Percentiles rank a stretch among this genome's conserved stretches.
phyloP scores from a whole-genome alignment of 2,797 vertebrate genomes.

The Leptoclinus maculatus region DNA sequence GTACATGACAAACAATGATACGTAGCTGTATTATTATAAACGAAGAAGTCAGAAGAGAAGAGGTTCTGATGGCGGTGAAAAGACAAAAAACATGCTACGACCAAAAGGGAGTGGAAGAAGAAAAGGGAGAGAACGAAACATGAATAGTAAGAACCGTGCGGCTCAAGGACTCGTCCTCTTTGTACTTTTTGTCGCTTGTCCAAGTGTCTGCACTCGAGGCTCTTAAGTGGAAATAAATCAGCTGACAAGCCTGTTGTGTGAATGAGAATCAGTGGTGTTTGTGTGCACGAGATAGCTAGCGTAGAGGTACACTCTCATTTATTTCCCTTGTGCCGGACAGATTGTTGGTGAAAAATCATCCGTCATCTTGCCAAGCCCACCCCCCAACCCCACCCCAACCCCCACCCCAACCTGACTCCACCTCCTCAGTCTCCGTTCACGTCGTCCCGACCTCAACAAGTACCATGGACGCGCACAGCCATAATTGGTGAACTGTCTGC shows the following conservation, averaged over 20 bases:
- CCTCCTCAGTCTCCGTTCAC: conserved; percentile 36
- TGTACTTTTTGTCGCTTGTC: conserved; percentile 70
- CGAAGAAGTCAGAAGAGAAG: background rate
- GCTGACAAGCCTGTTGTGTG: conserved; percentile 35
- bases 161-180: conserved; percentile 71
- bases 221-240: conserved; percentile 76
- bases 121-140: background rate
- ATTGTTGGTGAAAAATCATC: conserved; percentile 62
- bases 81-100: background rate
- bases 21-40: background rate
- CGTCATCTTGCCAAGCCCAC: conserved; percentile 20
- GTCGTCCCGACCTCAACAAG: conserved; percentile 10
- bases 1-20: no score
- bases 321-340: conserved; percentile 55
- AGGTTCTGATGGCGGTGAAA: background rate
- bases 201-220: conserved; percentile 69
- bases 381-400: background rate
- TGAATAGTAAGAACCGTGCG: conserved; percentile 2
- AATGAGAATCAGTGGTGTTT: conserved; percentile 49
- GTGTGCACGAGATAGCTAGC: conserved; percentile 42
- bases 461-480: background rate
- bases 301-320: conserved; percentile 48
- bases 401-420: conserved; percentile 27
- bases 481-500: conserved; percentile 48
- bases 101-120: background rate